Percentiles rank a stretch among this genome's conserved stretches.
phyloP scores from a whole-genome alignment of 1,140 invertebrate genomes.

The Drosophila lacertosa region DNA sequence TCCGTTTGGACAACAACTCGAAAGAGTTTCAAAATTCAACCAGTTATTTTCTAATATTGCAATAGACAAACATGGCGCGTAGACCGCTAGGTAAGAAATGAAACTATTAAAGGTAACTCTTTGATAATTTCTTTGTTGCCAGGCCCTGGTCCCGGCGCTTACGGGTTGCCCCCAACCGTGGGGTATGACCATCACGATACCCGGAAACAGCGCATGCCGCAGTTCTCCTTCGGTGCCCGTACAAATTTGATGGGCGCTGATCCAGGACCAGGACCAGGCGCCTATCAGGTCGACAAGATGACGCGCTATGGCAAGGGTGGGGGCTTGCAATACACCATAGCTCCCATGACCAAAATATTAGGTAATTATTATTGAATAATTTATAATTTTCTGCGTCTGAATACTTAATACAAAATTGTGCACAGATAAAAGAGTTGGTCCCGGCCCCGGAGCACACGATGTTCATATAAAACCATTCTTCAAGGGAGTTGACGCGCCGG shows the following conservation, averaged over 20 bases:
- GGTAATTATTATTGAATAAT: constrained; percentile 34
- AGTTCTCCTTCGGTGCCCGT: constrained; percentile 86
- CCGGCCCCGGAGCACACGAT: constrained; percentile 86
- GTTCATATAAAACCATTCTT: constrained; percentile 84
- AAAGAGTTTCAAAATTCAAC: constrained; percentile 59
- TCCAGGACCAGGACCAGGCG: constrained; percentile 69
- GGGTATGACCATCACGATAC: constrained; percentile 86
- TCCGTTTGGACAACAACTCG: constrained; percentile 56
- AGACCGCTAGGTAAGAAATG: constrained; percentile 56
- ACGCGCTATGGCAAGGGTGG: constrained; percentile 62
- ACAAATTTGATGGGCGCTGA: constrained; percentile 29
- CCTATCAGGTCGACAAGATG: constrained; percentile 65
- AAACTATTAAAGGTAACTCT: neutral
- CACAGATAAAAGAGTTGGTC: constrained; percentile 71
- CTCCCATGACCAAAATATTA: constrained; percentile 41
- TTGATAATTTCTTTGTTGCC: neutral
- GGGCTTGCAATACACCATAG: constrained; percentile 78
- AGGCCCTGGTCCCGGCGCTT: constrained; percentile 88
- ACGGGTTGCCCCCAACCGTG: constrained; percentile 86
- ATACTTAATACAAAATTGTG: neutral
- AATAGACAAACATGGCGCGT: constrained; percentile 52
- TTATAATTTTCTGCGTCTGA: neutral
- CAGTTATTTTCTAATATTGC: constrained; percentile 67
- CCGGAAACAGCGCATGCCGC: constrained; percentile 86
- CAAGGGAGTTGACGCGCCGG: constrained; percentile 84